Percentiles rank a stretch among this genome's conserved stretches.
phyloP scores from a whole-genome alignment of 2,797 vertebrate genomes.

The Karalla daura region DNA sequence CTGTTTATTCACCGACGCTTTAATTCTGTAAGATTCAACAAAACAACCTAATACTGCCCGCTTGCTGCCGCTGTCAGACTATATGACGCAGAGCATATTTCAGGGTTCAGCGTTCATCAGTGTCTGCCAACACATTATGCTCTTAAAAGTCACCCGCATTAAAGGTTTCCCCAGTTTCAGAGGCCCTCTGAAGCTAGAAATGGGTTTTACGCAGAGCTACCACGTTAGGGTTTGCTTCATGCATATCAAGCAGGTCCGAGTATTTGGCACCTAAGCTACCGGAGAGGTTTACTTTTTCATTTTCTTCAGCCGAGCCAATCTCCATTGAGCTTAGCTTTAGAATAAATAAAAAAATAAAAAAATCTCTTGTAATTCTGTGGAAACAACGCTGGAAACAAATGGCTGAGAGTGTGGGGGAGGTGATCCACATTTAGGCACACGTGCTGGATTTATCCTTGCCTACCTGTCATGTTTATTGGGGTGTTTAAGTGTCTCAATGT shows the following conservation, averaged over 20 bases:
- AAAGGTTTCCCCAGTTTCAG: conserved; percentile 44
- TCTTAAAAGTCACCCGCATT: conserved; percentile 61
- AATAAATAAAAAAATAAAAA: too few relatives aligned
- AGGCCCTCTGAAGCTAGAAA: conserved; percentile 46
- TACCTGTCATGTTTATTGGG: conserved; percentile 37
- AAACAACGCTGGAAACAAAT: conserved; percentile 18
- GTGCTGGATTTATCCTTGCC: conserved; percentile 21
- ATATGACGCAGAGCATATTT: conserved; percentile 60
- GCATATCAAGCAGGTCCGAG: conserved; percentile 56
- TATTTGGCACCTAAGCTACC: conserved; percentile 55
- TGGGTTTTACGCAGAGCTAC: conserved; percentile 45
- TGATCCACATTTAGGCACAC: background rate
- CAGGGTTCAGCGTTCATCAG: conserved; percentile 56
- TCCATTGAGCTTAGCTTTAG: conserved; percentile 40
- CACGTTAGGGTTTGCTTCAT: conserved; percentile 47
- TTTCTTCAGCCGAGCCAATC: conserved; percentile 27
- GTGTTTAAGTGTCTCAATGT: conserved; percentile 60
- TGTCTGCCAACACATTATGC: conserved; percentile 38
- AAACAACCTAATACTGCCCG: conserved; percentile 49
- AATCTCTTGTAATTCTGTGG: conserved; percentile 55
- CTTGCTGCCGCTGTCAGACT: conserved; percentile 48
- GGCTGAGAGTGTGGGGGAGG: conserved; percentile 10
- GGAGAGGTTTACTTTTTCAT: conserved; percentile 22
- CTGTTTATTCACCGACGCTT: conserved; percentile 41
- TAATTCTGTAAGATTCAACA: conserved; percentile 51